Conservation (phyloP, 2,888 invertebrate genomes). For the Erynnis tages region DNA sequence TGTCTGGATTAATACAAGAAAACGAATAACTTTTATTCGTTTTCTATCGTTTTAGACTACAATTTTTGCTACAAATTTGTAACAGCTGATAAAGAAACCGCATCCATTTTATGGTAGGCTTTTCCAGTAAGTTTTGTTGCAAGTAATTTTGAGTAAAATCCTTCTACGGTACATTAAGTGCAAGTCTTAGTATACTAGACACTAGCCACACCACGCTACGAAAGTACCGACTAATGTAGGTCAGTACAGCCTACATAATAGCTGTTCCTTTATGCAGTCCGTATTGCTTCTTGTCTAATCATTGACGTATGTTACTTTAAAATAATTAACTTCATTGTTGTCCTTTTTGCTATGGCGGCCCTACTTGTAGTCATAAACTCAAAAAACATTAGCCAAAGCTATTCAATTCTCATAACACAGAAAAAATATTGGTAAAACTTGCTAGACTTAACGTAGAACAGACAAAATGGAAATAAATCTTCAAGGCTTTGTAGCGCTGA, state of each 20-base stretch:
- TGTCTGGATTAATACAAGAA: no score
- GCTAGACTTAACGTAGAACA: background rate
- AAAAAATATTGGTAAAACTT: no score
- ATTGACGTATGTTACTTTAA: background rate
- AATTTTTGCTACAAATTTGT: no score
- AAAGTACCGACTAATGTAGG: slow-evolving; percentile 42
- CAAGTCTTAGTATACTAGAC: slow-evolving; percentile 41
- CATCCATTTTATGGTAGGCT: background rate
- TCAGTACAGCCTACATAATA: slow-evolving; percentile 56
- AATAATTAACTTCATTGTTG: no score
- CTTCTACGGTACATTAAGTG: slow-evolving; percentile 45
- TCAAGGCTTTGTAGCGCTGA: slow-evolving; percentile 3
- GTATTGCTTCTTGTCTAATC: slow-evolving; percentile 34
- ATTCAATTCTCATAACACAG: background rate
- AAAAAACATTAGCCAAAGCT: background rate
- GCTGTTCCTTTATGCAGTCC: slow-evolving; percentile 38
- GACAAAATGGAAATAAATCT: slow-evolving; percentile 4
- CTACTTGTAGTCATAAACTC: no score
- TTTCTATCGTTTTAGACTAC: no score
- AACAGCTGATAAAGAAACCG: no score
- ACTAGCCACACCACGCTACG: slow-evolving; percentile 32
- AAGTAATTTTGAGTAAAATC: slow-evolving; percentile 34
- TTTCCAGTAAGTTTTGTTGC: slow-evolving; percentile 6
- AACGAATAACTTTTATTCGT: no score
- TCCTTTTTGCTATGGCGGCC: no score